phyloP scores from a whole-genome alignment of 2,113 vertebrate genomes.

The Rhineura floridana region DNA sequence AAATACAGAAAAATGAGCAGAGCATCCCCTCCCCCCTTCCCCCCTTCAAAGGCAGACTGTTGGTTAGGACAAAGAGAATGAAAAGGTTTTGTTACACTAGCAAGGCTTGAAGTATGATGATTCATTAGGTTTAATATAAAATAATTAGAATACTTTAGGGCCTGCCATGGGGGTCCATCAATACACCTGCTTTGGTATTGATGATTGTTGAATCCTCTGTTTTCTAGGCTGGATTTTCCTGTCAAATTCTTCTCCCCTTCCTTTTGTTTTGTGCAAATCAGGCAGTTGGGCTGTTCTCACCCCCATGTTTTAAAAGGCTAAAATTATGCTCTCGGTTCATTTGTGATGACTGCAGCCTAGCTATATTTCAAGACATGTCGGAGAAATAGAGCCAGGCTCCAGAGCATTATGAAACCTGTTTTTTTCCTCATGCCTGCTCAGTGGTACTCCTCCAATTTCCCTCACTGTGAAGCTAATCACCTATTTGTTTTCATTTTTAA shows the following conservation, averaged over 20 bases:
- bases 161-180: conserved; percentile 38
- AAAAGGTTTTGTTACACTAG: conserved; percentile 55
- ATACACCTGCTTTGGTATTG: conserved; percentile 31
- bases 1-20: conserved; percentile 59
- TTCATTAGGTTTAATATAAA: conserved; percentile 49
- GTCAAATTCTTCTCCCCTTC: conserved; percentile 8
- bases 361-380: not conserved
- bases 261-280: not conserved
- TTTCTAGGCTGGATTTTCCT: conserved; percentile 30
- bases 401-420: not conserved
- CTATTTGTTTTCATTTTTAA: not conserved
- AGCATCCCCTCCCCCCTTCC: not conserved
- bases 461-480: not conserved
- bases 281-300: conserved; percentile 1
- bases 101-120: conserved; percentile 44
- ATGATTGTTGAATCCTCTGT: not conserved
- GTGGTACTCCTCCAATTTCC: not conserved
- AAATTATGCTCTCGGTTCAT: conserved; percentile 25
- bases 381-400: not conserved
- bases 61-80: conserved; percentile 41
- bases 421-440: conserved; percentile 5
- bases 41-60: conserved; percentile 51
- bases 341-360: not conserved
- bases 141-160: conserved; percentile 51
- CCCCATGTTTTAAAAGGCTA: conserved; percentile 25